A percentile compares a stretch with the other conserved stretches of the same genome.
These are phyloP conservation scores for Clanis bilineata DNA, from an alignment of 2,888 invertebrate species.

Conservation along the genomic window DNA sequence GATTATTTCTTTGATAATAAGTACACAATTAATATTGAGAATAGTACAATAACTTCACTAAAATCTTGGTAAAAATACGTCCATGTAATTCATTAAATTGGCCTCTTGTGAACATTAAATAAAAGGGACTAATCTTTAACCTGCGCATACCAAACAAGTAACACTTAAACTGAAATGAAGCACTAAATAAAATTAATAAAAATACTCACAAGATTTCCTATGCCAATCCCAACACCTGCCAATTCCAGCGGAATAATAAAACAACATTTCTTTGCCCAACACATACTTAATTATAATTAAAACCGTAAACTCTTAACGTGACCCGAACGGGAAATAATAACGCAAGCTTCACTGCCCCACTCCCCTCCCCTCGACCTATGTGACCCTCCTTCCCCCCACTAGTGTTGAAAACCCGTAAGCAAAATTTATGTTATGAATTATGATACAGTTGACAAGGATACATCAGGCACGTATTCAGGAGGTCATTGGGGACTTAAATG, in stretches of 20 bases:
- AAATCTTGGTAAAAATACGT: no score
- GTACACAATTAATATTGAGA: no score
- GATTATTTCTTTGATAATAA: no score
- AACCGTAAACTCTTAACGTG: neutral
- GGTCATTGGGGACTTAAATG: neutral
- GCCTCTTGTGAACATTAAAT: no score
- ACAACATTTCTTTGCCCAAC: conserved; percentile 1
- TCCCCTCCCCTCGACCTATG: neutral
- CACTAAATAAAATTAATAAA: neutral
- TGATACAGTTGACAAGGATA: neutral
- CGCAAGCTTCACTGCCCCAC: neutral
- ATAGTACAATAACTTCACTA: no score
- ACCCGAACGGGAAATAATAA: neutral
- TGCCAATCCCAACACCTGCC: neutral
- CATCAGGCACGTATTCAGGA: neutral
- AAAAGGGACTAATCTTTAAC: no score
- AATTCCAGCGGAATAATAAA: neutral
- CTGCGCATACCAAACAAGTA: no score
- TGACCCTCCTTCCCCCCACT: neutral
- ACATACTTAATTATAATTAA: neutral
- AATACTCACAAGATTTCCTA: neutral
- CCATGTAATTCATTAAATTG: no score
- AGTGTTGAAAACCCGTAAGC: conserved; percentile 5
- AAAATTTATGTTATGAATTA: conserved; percentile 10
- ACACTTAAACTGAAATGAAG: neutral